Conservation (phyloP, 2,888 invertebrate species). For the Pimpla rufipes region DNA sequence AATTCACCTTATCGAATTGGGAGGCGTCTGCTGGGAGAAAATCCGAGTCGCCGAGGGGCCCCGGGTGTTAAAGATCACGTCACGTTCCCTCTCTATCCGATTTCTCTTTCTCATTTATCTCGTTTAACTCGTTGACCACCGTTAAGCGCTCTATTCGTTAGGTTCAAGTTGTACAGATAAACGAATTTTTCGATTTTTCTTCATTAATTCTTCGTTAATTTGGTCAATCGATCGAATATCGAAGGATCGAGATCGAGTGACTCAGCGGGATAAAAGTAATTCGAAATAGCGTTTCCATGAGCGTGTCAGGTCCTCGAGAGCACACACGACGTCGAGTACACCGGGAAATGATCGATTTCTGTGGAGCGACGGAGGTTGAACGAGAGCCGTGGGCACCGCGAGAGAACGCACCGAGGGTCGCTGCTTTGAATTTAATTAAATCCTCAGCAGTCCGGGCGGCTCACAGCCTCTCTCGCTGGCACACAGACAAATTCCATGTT, state of each 20-base stretch:
- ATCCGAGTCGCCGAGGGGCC: neutral
- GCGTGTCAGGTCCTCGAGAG: conserved; percentile 26
- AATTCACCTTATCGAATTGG: conserved; percentile 8
- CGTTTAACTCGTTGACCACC: neutral
- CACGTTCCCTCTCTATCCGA: neutral
- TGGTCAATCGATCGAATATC: neutral
- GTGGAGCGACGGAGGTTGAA: conserved; percentile 11
- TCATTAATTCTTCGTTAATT: neutral
- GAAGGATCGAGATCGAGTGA: conserved; percentile 21
- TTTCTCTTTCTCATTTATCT: neutral
- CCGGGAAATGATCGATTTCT: conserved; percentile 40
- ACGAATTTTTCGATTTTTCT: too few species aligned
- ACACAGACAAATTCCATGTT: conserved; percentile 23
- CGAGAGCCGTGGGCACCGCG: neutral
- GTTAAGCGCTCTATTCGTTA: neutral
- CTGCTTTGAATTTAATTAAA: conserved; percentile 76
- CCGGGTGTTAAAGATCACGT: neutral
- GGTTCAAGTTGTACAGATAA: neutral
- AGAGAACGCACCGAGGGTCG: conserved; percentile 45
- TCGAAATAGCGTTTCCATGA: conserved; percentile 22
- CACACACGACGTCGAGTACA: conserved; percentile 20
- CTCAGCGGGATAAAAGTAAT: too few species aligned
- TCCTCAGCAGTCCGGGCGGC: conserved; percentile 44
- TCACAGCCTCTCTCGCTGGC: conserved; percentile 10
- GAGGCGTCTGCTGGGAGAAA: neutral